Percentiles rank a stretch among this genome's conserved stretches.
These are phyloP conservation scores for Tauraco erythrolophus DNA, from an alignment of 2,113 vertebrate species.

Conservation along the genomic window DNA sequence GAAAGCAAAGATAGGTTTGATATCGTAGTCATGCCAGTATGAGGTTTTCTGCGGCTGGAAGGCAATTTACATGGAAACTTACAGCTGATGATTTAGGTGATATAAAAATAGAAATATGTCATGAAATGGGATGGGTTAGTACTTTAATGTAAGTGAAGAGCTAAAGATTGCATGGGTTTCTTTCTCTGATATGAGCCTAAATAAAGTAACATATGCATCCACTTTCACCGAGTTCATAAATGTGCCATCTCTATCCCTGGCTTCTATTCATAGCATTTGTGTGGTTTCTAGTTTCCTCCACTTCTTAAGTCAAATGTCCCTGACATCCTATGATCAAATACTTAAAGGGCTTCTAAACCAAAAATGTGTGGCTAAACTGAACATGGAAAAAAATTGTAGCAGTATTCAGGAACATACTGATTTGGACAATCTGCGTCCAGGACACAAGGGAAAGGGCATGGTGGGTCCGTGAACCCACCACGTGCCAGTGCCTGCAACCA, in stretches of 20 bases:
- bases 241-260: slow-evolving; percentile 33
- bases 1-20: not conserved
- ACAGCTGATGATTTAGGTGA: not conserved
- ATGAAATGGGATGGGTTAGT: not conserved
- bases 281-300: slow-evolving; percentile 68
- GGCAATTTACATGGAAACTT: not conserved
- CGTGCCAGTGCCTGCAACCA: not conserved
- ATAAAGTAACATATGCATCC: slow-evolving; percentile 73
- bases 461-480: not conserved
- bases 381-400: not conserved
- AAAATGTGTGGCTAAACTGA: not conserved
- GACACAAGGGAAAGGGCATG: not conserved
- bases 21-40: not conserved
- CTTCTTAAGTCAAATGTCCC: slow-evolving; percentile 46
- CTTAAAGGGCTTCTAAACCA: slow-evolving; percentile 34
- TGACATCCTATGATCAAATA: slow-evolving; percentile 56
- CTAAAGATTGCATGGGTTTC: slow-evolving; percentile 22
- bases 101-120: not conserved
- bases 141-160: not conserved
- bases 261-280: slow-evolving; percentile 75
- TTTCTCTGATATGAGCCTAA: slow-evolving; percentile 68
- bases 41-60: not conserved
- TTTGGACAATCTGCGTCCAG: not conserved
- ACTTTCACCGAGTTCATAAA: slow-evolving; percentile 64
- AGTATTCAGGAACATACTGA: not conserved